phyloP scores from a whole-genome alignment of 2,888 invertebrate genomes.

The Arrhopalites spinosus region DNA sequence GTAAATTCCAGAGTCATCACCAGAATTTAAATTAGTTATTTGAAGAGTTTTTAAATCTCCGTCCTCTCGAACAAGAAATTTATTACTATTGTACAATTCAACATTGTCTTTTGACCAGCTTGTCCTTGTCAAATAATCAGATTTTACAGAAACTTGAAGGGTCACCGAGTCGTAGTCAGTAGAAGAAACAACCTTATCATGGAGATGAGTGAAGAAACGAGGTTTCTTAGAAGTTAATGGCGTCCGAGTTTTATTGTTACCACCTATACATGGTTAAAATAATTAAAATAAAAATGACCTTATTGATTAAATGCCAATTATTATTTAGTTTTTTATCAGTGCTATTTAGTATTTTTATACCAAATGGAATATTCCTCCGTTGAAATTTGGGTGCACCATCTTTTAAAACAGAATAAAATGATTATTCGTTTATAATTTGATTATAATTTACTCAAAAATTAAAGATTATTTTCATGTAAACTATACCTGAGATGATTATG shows the following conservation, averaged over 20 bases:
- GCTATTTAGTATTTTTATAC: not conserved
- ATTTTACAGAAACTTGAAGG: constrained; percentile 30
- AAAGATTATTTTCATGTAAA: not conserved
- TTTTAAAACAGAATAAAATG: not conserved
- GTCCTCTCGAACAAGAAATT: constrained; percentile 34
- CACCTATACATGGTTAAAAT: not conserved
- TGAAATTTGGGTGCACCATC: not conserved
- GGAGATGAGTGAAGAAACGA: constrained; percentile 32
- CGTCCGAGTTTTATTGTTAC: not conserved
- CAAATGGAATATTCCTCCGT: not conserved
- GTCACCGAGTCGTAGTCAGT: constrained; percentile 8
- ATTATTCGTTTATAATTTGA: not conserved
- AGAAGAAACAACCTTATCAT: constrained; percentile 21
- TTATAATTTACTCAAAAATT: no score
- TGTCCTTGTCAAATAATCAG: constrained; percentile 29
- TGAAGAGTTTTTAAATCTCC: constrained; percentile 36
- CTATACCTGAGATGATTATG: constrained; percentile 32
- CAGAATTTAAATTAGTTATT: constrained; percentile 22
- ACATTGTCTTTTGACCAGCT: constrained; percentile 35
- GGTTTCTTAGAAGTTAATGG: constrained; percentile 10
- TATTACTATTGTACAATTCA: constrained; percentile 28
- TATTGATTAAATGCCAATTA: not conserved
- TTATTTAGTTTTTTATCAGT: not conserved
- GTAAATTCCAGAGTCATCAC: constrained; percentile 38
- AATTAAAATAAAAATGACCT: not conserved